Evolutionary conservation across 1,140 invertebrate genomes (phyloP).

Genomic region (Caenorhabditis brenneri): DNA sequence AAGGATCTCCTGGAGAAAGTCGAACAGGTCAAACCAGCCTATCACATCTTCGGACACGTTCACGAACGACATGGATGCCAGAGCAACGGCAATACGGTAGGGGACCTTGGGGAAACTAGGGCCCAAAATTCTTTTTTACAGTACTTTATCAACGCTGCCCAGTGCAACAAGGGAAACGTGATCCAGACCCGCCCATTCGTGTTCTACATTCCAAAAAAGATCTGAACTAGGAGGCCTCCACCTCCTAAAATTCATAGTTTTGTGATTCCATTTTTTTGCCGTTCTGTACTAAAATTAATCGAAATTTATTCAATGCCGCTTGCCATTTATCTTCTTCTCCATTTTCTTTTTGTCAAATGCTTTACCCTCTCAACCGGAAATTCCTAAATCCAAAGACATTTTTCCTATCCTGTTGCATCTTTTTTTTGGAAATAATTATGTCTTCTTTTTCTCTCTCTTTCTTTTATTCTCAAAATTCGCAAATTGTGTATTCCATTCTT

Average conservation of each 20-base stretch:
- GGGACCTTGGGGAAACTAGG: background rate
- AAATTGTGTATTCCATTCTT: background rate
- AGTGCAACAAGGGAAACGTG: slow-evolving; percentile 39
- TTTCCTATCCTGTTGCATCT: background rate
- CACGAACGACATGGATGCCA: slow-evolving; percentile 54
- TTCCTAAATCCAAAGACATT: too few species aligned
- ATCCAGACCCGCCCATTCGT: slow-evolving; percentile 36
- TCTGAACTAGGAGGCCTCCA: background rate
- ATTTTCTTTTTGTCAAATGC: background rate
- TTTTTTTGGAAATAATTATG: background rate
- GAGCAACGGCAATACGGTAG: slow-evolving; percentile 46
- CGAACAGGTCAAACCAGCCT: slow-evolving; percentile 38
- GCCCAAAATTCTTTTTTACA: background rate
- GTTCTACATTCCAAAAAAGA: slow-evolving; percentile 44
- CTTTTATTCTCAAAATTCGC: background rate
- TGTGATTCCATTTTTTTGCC: too few species aligned
- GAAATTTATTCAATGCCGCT: background rate
- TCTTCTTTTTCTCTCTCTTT: background rate
- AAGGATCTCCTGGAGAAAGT: slow-evolving; percentile 36
- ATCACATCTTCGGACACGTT: slow-evolving; percentile 59
- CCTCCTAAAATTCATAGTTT: background rate
- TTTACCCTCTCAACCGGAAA: background rate
- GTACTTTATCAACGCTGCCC: slow-evolving; percentile 45
- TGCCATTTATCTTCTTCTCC: background rate
- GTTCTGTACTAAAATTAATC: background rate